Evolutionary conservation across 2,797 vertebrate species (phyloP).

Genomic region (Rhinatrema bivittatum): DNA sequence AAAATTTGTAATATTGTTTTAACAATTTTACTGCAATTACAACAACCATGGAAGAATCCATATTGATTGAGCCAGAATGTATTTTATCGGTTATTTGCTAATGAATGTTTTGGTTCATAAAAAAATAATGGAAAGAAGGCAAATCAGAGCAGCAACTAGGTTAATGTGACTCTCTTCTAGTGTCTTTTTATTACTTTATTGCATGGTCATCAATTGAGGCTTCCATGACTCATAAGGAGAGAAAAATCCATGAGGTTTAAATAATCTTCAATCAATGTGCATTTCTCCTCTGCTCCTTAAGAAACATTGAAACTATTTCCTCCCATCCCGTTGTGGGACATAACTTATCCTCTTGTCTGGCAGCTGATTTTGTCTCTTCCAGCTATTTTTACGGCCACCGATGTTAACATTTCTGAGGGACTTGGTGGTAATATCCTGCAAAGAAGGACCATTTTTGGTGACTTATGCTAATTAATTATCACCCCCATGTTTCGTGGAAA

Average conservation of each 20-base stretch:
- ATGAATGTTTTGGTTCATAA: too few relatives aligned
- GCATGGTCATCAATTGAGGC: not conserved
- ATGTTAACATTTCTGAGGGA: constrained; percentile 47
- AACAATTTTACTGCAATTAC: too few relatives aligned
- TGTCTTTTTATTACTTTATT: not conserved
- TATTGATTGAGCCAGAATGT: too few relatives aligned
- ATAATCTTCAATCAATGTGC: constrained; percentile 13
- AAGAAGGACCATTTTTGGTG: constrained; percentile 51
- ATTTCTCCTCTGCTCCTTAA: constrained; percentile 12
- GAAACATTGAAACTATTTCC: constrained; percentile 17
- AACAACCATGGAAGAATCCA: too few relatives aligned
- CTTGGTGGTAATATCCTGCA: constrained; percentile 44
- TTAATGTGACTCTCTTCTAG: too few relatives aligned
- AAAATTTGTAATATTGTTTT: too few relatives aligned
- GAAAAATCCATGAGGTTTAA: constrained; percentile 29
- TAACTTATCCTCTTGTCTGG: constrained; percentile 34
- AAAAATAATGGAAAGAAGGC: too few relatives aligned
- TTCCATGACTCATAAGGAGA: constrained; percentile 1
- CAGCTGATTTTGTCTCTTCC: constrained; percentile 30
- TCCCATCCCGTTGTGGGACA: constrained; percentile 1
- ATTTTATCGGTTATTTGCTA: too few relatives aligned
- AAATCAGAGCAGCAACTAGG: too few relatives aligned
- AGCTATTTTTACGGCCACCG: constrained; percentile 41
- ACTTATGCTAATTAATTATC: constrained; percentile 42
- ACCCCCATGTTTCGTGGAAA: constrained; percentile 25